Evolutionary conservation across 2,797 vertebrate genomes (phyloP), one percentile per base, ranked within the genome.

Genomic region (Helostoma temminkii): DNA sequence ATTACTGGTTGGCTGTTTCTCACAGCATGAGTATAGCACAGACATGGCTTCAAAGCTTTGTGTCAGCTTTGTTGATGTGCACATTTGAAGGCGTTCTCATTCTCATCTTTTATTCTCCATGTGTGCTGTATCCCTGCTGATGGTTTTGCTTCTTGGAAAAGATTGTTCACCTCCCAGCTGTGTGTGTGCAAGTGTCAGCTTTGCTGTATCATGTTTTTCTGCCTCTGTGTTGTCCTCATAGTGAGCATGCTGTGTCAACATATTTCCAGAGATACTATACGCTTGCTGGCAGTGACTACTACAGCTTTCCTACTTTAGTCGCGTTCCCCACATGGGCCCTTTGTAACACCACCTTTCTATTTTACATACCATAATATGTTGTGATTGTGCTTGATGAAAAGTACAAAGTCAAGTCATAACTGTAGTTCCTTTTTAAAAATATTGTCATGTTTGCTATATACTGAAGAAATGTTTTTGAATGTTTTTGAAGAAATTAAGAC

Each of bases 141-240:
- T 42, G 19, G 39, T 50, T 74, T 71, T 58, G n/a, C 67, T 78
- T 50, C 48, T 74, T 16, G 43, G 57, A 75, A 28, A 58, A 76
- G 70, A 71, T 54, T 42, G 24, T 52, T 88, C 65, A 76, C 37
- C 74, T 84, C 65, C 59, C 78, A 81, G 77, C 66, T 83, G 80
- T 26, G 7, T 0, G 14, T 54, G 30, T 37, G 54, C 48, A 50
- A 66, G 49, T 80, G 83, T 86, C 83, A 41, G 49, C 66, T 79
- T 62, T 68, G 78, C 74, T 89, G 81, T 78, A 66, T 55, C 53
- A 86, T 85, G 78, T 76, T 50, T 71, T 25, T 52, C 43, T 46
- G 57, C 54, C 63, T 55, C 57, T 39, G 48, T 25, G 7, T 61
- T 25, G 49, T 49, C 53, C 55, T 74, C 66, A 49, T 32, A 53